A percentile compares a stretch with the other conserved stretches of the same genome.
Evolutionary conservation across 2,888 invertebrate species (phyloP).

Genomic region (Psylliodes chrysocephalus): DNA sequence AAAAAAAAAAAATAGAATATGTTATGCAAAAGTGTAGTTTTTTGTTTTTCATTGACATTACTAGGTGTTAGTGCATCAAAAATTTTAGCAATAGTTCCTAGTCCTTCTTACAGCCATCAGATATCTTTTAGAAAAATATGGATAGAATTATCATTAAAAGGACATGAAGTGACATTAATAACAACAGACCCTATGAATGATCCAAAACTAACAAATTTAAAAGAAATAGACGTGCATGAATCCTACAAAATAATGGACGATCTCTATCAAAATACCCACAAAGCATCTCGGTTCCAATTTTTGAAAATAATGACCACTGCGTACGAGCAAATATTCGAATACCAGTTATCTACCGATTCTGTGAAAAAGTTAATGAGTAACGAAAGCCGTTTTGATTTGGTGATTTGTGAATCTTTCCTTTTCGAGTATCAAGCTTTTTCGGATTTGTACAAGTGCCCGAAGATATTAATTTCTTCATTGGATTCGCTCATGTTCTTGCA

Average conservation of each 20-base stretch:
- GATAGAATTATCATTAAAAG: slow-evolving; percentile 51
- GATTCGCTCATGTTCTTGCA: slow-evolving; percentile 18
- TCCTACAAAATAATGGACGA: slow-evolving; percentile 18
- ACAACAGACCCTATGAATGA: slow-evolving; percentile 53
- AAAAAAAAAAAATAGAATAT: no score
- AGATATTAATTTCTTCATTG: slow-evolving; percentile 46
- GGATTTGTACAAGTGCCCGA: slow-evolving; percentile 46
- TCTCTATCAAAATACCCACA: not conserved
- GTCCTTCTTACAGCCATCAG: slow-evolving; percentile 55
- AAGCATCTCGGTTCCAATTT: not conserved
- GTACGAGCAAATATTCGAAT: not conserved
- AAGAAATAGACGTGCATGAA: slow-evolving; percentile 45
- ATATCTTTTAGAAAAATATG: slow-evolving; percentile 51
- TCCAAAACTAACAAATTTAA: slow-evolving; percentile 40
- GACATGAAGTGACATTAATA: slow-evolving; percentile 58
- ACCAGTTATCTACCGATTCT: slow-evolving; percentile 9
- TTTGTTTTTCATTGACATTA: no score
- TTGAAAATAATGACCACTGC: not conserved
- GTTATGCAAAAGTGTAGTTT: no score
- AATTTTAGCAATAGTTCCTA: slow-evolving; percentile 51
- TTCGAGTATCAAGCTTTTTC: slow-evolving; percentile 44
- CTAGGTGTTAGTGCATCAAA: no score
- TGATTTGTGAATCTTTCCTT: slow-evolving; percentile 46
- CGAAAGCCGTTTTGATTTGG: slow-evolving; percentile 46
- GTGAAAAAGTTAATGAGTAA: slow-evolving; percentile 5